A percentile compares a stretch with the other conserved stretches of the same genome.
Conservation (phyloP, 2,113 vertebrate species). For the Aldabrachelys gigantea region DNA sequence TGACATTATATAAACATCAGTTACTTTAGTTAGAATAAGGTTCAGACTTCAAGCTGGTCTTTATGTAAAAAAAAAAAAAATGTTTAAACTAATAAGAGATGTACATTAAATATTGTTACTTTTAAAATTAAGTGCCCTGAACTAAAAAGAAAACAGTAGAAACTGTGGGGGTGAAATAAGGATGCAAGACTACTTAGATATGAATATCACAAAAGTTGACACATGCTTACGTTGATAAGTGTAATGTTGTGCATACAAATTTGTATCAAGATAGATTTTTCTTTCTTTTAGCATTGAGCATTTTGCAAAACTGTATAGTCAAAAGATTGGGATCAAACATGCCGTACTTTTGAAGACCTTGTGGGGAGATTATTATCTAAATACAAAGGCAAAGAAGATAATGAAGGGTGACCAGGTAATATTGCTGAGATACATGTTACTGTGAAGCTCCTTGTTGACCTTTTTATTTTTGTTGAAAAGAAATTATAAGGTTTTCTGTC, state of each 20-base stretch:
- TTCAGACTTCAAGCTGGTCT: neutral
- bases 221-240: neutral
- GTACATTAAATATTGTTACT: conserved; percentile 12
- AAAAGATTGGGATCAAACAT: conserved; percentile 90
- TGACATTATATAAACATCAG: neutral
- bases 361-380: conserved; percentile 97
- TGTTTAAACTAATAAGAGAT: neutral
- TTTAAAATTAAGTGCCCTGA: neutral
- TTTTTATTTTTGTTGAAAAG: neutral
- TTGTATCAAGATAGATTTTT: neutral
- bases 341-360: conserved; percentile 91
- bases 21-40: neutral
- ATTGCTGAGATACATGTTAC: neutral
- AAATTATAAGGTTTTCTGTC: neutral
- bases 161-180: neutral
- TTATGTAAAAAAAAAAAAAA: neutral
- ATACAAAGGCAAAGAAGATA: conserved; percentile 93
- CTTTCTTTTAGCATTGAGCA: conserved; percentile 87
- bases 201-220: neutral
- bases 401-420: conserved; percentile 95
- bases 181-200: neutral
- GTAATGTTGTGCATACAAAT: neutral
- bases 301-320: conserved; percentile 93
- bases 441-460: neutral
- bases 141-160: neutral